Evolutionary conservation across 2,113 vertebrate genomes (phyloP).

Genomic region (Bolborhynchus lineola): DNA sequence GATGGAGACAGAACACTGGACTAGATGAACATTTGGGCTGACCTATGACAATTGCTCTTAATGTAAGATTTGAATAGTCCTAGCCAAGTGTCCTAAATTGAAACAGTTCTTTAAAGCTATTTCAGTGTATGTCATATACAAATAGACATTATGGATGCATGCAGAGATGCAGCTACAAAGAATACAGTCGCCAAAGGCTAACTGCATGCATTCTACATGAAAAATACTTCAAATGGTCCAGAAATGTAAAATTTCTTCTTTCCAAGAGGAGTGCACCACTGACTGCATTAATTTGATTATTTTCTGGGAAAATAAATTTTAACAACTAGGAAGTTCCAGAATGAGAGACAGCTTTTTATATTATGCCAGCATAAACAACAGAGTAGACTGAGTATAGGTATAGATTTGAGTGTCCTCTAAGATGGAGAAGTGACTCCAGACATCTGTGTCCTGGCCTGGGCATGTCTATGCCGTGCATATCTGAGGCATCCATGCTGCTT

Average conservation of each 20-base stretch:
- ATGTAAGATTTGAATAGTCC: neutral
- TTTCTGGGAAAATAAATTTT: neutral
- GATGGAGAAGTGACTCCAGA: neutral
- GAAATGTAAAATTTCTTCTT: neutral
- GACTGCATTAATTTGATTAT: neutral
- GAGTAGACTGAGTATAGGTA: neutral
- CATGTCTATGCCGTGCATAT: neutral
- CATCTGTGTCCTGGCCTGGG: neutral
- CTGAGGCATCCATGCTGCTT: neutral
- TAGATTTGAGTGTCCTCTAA: neutral
- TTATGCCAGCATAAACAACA: neutral
- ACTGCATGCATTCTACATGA: neutral
- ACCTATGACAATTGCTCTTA: neutral
- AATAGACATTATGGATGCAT: neutral
- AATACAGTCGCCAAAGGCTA: neutral
- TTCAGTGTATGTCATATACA: neutral
- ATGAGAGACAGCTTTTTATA: neutral
- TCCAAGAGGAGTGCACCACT: neutral
- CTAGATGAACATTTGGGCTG: neutral
- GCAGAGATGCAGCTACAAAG: neutral
- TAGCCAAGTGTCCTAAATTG: neutral
- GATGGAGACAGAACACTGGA: neutral
- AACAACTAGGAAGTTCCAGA: neutral
- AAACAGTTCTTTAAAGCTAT: neutral
- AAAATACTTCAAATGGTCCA: neutral